Conservation (phyloP, 2,113 vertebrate species). For the Tupaia tana region DNA sequence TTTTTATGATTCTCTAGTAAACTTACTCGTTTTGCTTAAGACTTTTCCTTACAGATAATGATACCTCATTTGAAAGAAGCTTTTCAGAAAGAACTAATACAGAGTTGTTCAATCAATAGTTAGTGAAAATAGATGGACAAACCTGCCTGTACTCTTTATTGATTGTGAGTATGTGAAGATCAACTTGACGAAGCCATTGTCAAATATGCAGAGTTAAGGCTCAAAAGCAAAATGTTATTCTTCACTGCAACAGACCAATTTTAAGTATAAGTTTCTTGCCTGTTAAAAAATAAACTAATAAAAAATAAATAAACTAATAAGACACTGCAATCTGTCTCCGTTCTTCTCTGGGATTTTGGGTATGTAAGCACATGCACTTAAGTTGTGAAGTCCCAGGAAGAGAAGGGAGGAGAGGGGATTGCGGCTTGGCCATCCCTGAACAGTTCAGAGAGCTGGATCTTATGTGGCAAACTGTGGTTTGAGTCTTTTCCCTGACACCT, state of each 20-base stretch:
- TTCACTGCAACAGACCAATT: neutral
- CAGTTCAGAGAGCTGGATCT: no score
- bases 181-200: neutral
- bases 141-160: neutral
- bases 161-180: neutral
- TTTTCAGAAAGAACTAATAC: conserved; percentile 31
- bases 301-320: neutral
- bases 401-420: no score
- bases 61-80: conserved; percentile 20
- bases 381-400: no score
- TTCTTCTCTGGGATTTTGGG: no score
- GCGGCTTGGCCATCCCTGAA: no score
- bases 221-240: neutral
- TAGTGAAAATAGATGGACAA: conserved; percentile 25
- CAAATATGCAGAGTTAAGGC: neutral
- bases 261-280: neutral
- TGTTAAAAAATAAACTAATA: conserved; percentile 24
- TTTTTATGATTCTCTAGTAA: neutral
- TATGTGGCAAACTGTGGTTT: no score
- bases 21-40: neutral
- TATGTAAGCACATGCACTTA: no score
- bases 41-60: neutral
- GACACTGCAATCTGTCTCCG: no score
- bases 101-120: neutral
- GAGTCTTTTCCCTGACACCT: no score